phyloP scores from a whole-genome alignment of 2,113 vertebrate species.

The Nansenia antarctica region DNA sequence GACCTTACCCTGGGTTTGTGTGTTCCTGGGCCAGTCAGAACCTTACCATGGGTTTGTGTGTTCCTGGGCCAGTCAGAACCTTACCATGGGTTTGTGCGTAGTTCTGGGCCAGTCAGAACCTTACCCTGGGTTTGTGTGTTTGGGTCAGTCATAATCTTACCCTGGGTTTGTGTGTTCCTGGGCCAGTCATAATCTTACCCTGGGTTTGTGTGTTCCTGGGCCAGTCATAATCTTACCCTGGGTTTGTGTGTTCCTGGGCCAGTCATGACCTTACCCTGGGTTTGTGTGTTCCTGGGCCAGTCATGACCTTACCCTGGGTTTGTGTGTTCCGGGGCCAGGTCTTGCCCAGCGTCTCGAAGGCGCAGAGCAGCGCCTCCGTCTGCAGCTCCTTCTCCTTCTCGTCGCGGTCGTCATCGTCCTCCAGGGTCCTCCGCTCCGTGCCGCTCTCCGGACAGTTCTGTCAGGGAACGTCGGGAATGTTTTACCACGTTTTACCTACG shows the following conservation, averaged over 20 bases:
- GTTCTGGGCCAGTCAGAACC: neutral
- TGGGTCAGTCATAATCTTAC: neutral
- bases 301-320: constrained; percentile 84
- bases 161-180: neutral
- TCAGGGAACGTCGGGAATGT: neutral
- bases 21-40: neutral
- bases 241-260: neutral
- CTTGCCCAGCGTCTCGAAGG: constrained; percentile 92
- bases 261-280: neutral
- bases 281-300: neutral
- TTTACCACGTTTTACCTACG: neutral
- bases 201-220: neutral
- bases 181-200: neutral
- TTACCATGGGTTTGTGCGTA: neutral
- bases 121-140: neutral
- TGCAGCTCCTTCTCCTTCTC: constrained; percentile 83
- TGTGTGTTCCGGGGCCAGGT: constrained; percentile 84
- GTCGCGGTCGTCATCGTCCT: constrained; percentile 74
- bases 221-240: neutral
- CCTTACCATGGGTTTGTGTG: neutral
- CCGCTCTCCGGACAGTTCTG: constrained; percentile 83
- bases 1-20: neutral
- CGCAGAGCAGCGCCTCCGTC: constrained; percentile 86
- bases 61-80: neutral
- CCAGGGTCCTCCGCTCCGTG: constrained; percentile 66